Conservation (phyloP, 2,797 vertebrate species). For the Clangula hyemalis region DNA sequence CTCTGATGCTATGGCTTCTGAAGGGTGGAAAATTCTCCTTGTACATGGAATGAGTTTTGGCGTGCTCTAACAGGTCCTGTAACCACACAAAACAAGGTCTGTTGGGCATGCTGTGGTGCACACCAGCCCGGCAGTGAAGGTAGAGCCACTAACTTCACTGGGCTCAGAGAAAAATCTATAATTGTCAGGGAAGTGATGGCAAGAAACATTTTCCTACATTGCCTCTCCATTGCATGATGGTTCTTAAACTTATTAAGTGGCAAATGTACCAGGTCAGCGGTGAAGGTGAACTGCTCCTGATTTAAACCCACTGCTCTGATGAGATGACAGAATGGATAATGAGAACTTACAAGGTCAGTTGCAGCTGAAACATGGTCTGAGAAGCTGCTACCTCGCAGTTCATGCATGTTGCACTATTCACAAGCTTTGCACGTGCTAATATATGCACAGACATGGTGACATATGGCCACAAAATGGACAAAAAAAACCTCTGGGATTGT, state of each 20-base stretch:
- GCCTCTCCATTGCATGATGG: neutral
- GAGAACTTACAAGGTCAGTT: neutral
- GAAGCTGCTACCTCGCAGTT: neutral
- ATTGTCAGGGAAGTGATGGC: neutral
- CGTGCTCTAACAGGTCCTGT: neutral
- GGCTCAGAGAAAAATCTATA: neutral
- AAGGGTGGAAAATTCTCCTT: neutral
- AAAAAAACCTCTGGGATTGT: neutral
- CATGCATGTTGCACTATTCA: neutral
- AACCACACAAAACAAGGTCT: neutral
- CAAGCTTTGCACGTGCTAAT: rapidly evolving
- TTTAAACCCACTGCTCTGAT: neutral
- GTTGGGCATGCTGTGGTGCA: neutral
- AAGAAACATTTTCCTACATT: neutral
- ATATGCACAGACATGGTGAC: rapidly evolving
- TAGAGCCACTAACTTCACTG: neutral
- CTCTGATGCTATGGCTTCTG: neutral
- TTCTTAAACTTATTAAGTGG: neutral
- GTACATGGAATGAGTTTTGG: neutral
- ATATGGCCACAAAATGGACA: neutral
- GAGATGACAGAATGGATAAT: neutral
- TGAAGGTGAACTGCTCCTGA: neutral
- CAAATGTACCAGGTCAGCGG: neutral
- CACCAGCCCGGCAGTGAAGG: neutral
- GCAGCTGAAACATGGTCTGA: neutral